Evolutionary conservation across 1,140 invertebrate species (phyloP), one percentile per base, ranked within the genome.

Genomic region (Dreissena polymorpha): DNA sequence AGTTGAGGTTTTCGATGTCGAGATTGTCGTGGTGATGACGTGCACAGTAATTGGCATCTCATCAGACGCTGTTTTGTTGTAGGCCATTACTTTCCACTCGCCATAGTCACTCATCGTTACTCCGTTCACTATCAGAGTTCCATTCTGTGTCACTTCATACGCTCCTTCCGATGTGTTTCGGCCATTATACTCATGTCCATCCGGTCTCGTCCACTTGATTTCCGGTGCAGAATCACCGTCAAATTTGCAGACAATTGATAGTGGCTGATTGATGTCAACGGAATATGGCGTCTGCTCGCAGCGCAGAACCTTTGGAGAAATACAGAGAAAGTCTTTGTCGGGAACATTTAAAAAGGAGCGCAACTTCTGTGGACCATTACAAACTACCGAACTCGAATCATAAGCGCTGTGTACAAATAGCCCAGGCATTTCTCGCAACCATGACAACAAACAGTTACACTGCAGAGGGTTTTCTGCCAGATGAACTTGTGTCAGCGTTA

Each of bases 161-260:
- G 68, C 39, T 53, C 81, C 81, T 6, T 18, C n/a, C 0, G 23
- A 55, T 8, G 81, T 83, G 12, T 64, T 53, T 60, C 65, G 50
- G 0, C 81, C 81, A 50, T 76, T 67, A 16, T 76, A 76, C 65
- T 51, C 67, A 50, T n/a, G 50, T 10, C 80, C 75, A 49, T 71
- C 85, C 3, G 85, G 79, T 1, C 69, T 49, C 3, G 49, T 63
- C 72, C 79, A 86, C 39, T 76, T 73, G 16, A 86, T 55, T 21
- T 73, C 68, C 13, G 85, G 85, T 51, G 73, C 68, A 12, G 85
- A 79, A 25, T 86, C 85, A 13, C 85, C 85, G 23, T 86, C 60
- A 53, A 82, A 77, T n/a, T 63, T 49, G 64, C 85, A 86, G n/a
- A 39, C 55, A 21, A 83, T 68, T 27, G 25, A 29, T 18, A 83